Conservation (phyloP, 2,797 vertebrate genomes). For the Bovichtus variegatus region DNA sequence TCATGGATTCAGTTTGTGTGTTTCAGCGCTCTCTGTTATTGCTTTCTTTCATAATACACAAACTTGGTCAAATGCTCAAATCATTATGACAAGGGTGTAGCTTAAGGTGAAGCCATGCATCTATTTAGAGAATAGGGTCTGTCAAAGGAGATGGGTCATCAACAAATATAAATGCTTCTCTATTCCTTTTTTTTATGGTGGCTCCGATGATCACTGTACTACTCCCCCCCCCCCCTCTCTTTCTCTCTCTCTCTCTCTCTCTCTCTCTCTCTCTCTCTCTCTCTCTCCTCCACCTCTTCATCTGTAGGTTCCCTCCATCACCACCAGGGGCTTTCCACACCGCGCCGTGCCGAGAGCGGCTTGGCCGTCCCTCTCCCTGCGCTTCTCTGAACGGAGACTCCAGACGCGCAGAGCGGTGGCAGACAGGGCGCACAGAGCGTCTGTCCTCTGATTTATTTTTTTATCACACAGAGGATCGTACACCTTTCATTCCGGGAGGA, state of each 20-base stretch:
- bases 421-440: conserved; percentile 65
- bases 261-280: conserved; percentile 18
- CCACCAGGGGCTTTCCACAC: conserved; percentile 87
- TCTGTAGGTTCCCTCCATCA: conserved; percentile 75
- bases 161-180: neutral
- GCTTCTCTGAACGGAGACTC: conserved; percentile 68
- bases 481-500: conserved; percentile 58
- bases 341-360: conserved; percentile 59
- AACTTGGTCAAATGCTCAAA: no score
- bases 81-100: no score
- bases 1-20: neutral
- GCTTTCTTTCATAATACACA: neutral
- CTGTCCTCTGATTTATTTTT: conserved; percentile 51
- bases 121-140: neutral
- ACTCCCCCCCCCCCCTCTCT: conserved; percentile 9
- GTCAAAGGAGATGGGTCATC: neutral
- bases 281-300: conserved; percentile 31
- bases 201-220: conserved; percentile 2
- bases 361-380: conserved; percentile 53
- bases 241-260: conserved; percentile 26
- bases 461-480: conserved; percentile 72
- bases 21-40: neutral
- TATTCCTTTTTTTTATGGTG: conserved; percentile 19
- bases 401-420: conserved; percentile 74
- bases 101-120: neutral